Evolutionary conservation across 2,888 invertebrate species (phyloP), one percentile per base, ranked within the genome.

Genomic region (Esperia sulphurella): DNA sequence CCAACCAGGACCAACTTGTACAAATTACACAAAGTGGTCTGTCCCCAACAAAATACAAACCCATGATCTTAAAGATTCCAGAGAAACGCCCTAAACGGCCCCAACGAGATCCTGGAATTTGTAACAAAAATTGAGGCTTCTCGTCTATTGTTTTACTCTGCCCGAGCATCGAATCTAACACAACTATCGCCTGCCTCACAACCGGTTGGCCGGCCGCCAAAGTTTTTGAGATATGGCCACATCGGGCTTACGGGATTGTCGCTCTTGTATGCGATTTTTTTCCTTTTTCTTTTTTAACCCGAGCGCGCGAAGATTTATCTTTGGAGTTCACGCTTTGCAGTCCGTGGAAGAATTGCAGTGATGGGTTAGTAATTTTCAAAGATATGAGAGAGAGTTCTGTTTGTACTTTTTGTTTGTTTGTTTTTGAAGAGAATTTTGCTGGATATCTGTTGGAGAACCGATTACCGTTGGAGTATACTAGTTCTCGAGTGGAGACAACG

Each of bases 211-310:
- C 7, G 5, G 4, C 8, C 14, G 64, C 69, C 70, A 62, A 50
- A 52, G 44, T 45, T 49, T 55, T 57, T 62, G 61, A 69, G 63
- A 63, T 68, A 70, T 55, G 61, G 53, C 58, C 52, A 43, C 55
- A 55, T 55, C 51, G 54, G 58, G 55, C 60, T 52, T 57, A 57
- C 53, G 58, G 59, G 50, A 57, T 46, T 48, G 46, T 46, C 51
- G 49, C 50, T 40, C 29, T 43, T 41, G 45, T 53, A 45, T 42
- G 12, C 28, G 43, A 14, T 28, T 47, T 48, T 8, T 44, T 28
- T 50, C 48, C 46, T 53, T 59, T 55, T 57, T 48, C 9, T 41
- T 33, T 51, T 41, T 43, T n/a, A 35, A 10, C 41, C 41, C 50
- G 45, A 43, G 33, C 35, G 14, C 46, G 37, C 41, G 45, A 52